Evolutionary conservation across 2,113 vertebrate genomes (phyloP).

Genomic region (Rhineura floridana): DNA sequence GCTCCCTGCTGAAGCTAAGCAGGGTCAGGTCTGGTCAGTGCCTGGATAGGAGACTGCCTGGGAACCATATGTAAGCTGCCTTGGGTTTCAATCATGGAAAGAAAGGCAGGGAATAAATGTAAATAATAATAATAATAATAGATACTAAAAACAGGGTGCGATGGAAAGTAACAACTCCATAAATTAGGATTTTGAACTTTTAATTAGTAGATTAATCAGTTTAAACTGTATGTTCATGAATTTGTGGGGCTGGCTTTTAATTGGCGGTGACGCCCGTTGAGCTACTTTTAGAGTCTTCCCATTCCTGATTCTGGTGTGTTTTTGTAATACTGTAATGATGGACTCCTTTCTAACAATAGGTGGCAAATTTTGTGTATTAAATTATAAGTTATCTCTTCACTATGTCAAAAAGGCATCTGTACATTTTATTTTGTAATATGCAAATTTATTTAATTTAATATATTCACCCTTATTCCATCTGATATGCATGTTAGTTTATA

Average conservation of each 20-base stretch:
- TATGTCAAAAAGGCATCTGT: background rate
- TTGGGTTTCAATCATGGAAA: no score
- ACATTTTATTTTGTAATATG: background rate
- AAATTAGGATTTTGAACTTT: background rate
- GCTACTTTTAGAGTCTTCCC: background rate
- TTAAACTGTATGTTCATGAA: background rate
- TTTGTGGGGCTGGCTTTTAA: background rate
- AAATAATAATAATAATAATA: no score
- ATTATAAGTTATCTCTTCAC: background rate
- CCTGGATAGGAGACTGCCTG: background rate
- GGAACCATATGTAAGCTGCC: no score
- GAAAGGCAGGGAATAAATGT: no score
- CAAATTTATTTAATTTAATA: background rate
- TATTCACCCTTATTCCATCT: no score
- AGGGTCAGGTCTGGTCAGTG: no score
- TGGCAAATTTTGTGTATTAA: background rate
- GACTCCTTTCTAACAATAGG: background rate
- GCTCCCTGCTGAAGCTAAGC: no score
- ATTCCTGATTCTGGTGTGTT: background rate
- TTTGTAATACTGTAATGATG: background rate
- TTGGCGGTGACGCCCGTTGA: background rate
- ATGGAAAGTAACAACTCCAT: background rate
- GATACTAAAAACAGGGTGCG: background rate
- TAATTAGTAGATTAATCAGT: background rate
- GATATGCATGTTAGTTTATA: background rate